These are phyloP conservation scores for Clarias platycephalus DNA, from an alignment of 2,797 vertebrate genomes.

Conservation along the genomic window DNA sequence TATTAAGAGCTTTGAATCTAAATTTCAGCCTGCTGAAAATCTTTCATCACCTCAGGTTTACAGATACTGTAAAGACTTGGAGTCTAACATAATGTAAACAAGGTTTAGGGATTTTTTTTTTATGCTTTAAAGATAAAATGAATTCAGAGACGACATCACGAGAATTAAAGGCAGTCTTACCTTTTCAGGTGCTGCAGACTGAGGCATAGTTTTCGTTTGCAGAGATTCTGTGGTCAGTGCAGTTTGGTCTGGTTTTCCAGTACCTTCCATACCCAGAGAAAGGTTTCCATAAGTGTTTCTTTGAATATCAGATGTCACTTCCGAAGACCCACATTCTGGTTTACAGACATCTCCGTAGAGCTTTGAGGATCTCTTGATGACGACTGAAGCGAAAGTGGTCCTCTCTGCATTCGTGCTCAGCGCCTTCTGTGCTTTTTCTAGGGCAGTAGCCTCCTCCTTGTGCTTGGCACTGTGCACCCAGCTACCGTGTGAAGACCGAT, in stretches of 20 bases:
- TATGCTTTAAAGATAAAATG: neutral
- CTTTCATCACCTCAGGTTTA: neutral
- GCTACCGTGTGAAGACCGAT: slow-evolving; percentile 20
- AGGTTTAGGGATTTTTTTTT: too few relatives aligned
- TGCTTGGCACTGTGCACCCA: slow-evolving; percentile 47
- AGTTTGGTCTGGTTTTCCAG: slow-evolving; percentile 18
- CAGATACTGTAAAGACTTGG: neutral
- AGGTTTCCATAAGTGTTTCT: neutral
- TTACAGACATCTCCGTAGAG: slow-evolving; percentile 50
- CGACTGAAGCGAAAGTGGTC: slow-evolving; percentile 56
- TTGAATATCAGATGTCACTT: slow-evolving; percentile 27
- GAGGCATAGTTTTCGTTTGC: slow-evolving; percentile 15
- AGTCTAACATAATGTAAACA: neutral
- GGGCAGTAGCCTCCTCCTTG: slow-evolving; percentile 49
- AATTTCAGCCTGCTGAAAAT: neutral
- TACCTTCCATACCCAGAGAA: neutral
- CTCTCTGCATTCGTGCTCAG: slow-evolving; percentile 40
- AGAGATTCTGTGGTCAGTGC: slow-evolving; percentile 6
- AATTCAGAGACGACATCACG: neutral
- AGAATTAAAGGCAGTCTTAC: slow-evolving; percentile 41
- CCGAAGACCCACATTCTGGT: slow-evolving; percentile 27
- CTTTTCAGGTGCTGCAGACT: slow-evolving; percentile 48
- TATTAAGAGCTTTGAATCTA: neutral
- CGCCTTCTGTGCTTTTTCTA: slow-evolving; percentile 20
- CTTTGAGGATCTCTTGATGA: slow-evolving; percentile 58